Base-by-base conservation (phyloP, 2,797 vertebrate genomes). In the Cossypha niveicapilla region DNA sequence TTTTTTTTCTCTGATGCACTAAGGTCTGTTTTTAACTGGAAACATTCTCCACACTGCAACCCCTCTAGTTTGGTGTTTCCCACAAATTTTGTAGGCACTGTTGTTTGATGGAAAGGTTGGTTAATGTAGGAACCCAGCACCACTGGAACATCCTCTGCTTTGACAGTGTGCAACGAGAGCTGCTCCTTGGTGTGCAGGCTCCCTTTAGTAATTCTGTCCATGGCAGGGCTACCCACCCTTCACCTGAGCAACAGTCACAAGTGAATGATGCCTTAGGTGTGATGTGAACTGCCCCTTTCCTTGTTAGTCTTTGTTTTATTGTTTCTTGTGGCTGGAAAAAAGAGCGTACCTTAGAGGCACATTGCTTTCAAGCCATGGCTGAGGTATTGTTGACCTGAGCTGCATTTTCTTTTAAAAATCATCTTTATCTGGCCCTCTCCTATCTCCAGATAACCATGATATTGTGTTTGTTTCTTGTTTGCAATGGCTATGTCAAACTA, bases 101-200 rank as follows among this genome's bases (percentile, higher is more conserved):
- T 37, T 70, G 10, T 77, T 81, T 47, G 34, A 39, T 78, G 51
- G 51, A 78, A 37, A 30, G 30, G 19, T 13, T 57, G 11, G 9
- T 68, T 61, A 28, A 24, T 34, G 12, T n/a, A 28, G 56, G 66
- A 93, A 35, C 6, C 8, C 32, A 73, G 41, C 11, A 68, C 11
- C 11, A 9, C 14, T 50, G 42, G 41, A 54, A 19, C 25, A n/a
- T 44, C 18, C 27, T 72, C 19, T 44, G 42, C 32, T 86, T 74
- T 80, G 62, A 10, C 13, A 72, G 10, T 1, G 2, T 57, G 34
- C 34, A 44, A 7, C 0, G 0, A 53, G 22, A 86, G 32, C 50
- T 76, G 35, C 32, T 62, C 25, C 23, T 75, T 68, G 0, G 14
- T 19, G 23, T 66, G 45, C 39, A 14, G 22, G 32, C 12, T 72